Evolutionary conservation across 2,113 vertebrate genomes (phyloP).

Genomic region (Falco punctatus): DNA sequence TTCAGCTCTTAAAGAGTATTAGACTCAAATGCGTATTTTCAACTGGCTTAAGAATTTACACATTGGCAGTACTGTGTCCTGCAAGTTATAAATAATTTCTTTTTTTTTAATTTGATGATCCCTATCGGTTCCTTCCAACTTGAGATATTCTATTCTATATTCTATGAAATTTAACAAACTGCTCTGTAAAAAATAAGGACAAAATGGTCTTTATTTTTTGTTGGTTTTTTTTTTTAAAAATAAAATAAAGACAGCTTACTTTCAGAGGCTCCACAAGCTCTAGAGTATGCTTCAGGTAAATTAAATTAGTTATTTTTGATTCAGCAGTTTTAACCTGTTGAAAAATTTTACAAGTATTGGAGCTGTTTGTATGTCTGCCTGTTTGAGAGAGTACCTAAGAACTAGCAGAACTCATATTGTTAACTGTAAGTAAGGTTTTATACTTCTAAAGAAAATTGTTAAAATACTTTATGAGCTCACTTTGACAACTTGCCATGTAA

Average conservation of each 20-base stretch:
- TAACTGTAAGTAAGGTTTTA: background rate
- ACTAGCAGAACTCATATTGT: background rate
- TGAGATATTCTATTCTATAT: background rate
- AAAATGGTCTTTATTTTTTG: background rate
- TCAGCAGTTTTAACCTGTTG: slow-evolving; percentile 89
- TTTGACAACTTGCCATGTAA: background rate
- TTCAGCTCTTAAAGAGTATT: background rate
- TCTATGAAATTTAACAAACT: background rate
- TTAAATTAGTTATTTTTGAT: slow-evolving; percentile 94
- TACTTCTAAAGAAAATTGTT: background rate
- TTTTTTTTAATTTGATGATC: background rate
- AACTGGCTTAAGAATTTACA: background rate
- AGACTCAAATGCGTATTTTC: background rate
- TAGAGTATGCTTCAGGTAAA: slow-evolving; percentile 93
- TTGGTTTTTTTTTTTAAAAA: background rate
- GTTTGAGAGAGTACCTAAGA: background rate
- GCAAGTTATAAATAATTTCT: background rate
- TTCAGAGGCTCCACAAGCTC: slow-evolving; percentile 90
- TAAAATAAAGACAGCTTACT: slow-evolving; percentile 70
- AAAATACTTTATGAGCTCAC: background rate
- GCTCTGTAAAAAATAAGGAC: background rate
- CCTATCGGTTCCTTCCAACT: background rate
- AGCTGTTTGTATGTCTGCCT: background rate
- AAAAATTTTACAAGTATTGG: slow-evolving; percentile 31
- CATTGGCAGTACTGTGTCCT: background rate